phyloP scores from a whole-genome alignment of 2,797 vertebrate species.

The Halcyon smyrnensis region DNA sequence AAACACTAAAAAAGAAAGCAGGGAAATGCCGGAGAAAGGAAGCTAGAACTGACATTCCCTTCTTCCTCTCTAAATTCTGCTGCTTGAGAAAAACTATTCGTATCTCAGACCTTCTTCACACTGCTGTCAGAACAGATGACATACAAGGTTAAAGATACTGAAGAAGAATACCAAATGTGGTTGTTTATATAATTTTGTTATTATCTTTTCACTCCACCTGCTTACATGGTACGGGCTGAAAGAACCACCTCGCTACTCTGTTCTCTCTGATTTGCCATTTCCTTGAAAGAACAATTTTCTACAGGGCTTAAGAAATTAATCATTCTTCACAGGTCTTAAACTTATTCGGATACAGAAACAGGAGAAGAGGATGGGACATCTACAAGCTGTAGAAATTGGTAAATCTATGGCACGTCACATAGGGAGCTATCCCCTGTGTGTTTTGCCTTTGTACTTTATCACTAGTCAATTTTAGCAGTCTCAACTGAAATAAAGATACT shows the following conservation, averaged over 20 bases:
- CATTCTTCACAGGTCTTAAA: neutral
- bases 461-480: neutral
- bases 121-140: neutral
- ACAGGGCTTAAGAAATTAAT: neutral
- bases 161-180: neutral
- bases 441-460: neutral
- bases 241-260: neutral
- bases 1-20: neutral
- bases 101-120: neutral
- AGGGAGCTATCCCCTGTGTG: neutral
- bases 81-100: neutral
- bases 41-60: neutral
- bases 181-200: neutral
- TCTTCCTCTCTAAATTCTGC: neutral
- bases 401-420: neutral
- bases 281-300: neutral
- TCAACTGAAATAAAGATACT: neutral
- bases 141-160: neutral
- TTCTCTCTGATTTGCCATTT: neutral
- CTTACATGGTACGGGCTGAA: neutral
- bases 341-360: neutral
- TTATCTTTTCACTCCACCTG: neutral
- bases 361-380: neutral
- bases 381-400: neutral
- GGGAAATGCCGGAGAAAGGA: neutral